Evolutionary conservation across 1,140 invertebrate species (phyloP).

Genomic region (Coptotermes formosanus): DNA sequence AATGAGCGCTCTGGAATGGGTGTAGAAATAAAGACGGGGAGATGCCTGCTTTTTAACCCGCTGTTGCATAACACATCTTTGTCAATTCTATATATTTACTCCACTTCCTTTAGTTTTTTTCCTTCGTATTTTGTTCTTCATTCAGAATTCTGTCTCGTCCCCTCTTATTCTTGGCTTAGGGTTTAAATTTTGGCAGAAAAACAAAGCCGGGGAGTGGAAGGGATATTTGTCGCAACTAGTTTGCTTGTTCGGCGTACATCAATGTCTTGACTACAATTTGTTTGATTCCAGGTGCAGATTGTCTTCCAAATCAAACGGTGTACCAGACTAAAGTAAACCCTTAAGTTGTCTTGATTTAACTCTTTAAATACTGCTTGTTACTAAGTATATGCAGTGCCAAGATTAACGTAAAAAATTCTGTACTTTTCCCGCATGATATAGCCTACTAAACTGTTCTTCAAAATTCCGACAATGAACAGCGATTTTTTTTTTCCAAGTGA

Average conservation of each 20-base stretch:
- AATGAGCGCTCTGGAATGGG: neutral
- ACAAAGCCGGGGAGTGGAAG: neutral
- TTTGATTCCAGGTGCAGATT: neutral
- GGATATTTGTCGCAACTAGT: neutral
- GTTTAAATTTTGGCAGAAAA: neutral
- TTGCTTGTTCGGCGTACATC: neutral
- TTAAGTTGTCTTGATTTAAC: neutral
- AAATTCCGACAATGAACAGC: too few species aligned
- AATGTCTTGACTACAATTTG: neutral
- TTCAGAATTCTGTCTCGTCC: neutral
- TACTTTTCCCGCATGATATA: too few species aligned
- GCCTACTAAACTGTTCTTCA: too few species aligned
- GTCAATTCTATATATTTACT: neutral
- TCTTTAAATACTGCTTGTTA: neutral
- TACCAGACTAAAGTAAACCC: neutral
- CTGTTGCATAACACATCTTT: neutral
- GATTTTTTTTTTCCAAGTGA: too few species aligned
- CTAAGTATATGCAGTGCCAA: too few species aligned
- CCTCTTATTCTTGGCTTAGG: neutral
- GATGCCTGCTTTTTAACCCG: neutral
- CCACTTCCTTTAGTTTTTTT: neutral
- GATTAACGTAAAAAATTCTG: too few species aligned
- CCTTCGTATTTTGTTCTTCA: constrained; percentile 2
- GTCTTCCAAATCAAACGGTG: neutral
- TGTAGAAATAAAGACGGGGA: neutral